Percentiles rank a stretch among this genome's conserved stretches.
Conservation (phyloP, 2,888 invertebrate genomes). For the Idaea dimidiata region DNA sequence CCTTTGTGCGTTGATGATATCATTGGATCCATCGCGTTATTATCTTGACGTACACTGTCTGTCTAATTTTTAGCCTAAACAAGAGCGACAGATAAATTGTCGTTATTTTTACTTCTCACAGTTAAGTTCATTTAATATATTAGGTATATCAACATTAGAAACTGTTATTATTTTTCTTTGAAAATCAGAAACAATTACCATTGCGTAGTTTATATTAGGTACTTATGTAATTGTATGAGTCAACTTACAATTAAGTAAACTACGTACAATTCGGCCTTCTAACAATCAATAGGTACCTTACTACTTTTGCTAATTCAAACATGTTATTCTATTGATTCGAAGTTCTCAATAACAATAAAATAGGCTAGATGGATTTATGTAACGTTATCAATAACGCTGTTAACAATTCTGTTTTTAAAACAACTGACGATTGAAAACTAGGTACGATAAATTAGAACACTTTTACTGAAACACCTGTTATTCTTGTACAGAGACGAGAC, state of each 20-base stretch:
- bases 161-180: neutral
- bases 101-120: neutral
- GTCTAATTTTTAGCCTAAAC: neutral
- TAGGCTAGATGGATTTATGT: neutral
- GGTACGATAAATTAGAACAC: slow-evolving; percentile 19
- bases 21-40: slow-evolving; percentile 7
- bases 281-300: neutral
- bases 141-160: neutral
- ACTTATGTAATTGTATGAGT: neutral
- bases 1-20: slow-evolving; percentile 35
- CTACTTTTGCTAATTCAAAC: neutral
- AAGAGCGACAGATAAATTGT: neutral
- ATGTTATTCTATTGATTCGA: neutral
- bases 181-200: neutral
- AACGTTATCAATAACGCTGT: neutral
- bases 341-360: neutral
- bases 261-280: neutral
- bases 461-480: slow-evolving; percentile 23
- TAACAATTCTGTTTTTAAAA: slow-evolving; percentile 21
- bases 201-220: neutral
- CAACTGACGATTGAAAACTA: slow-evolving; percentile 20
- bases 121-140: neutral
- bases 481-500: slow-evolving; percentile 12
- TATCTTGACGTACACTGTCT: neutral
- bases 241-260: neutral